Percentiles rank a stretch among this genome's conserved stretches.
These are phyloP conservation scores for Drosophila insularis DNA, from an alignment of 1,140 invertebrate genomes.

Conservation along the genomic window DNA sequence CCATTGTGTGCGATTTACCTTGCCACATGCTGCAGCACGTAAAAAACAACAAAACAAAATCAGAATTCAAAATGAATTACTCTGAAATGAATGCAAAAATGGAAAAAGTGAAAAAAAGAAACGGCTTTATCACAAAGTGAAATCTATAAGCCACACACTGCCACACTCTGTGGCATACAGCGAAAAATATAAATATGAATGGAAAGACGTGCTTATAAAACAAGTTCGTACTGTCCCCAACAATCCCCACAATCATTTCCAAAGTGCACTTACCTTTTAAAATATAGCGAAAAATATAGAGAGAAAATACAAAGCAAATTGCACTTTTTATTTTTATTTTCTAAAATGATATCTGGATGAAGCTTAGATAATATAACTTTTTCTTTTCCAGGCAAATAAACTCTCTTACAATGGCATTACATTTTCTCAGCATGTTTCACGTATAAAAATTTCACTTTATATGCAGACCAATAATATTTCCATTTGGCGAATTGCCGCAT, in stretches of 20 bases:
- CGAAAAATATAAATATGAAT: constrained; percentile 14
- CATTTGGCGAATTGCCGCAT: constrained; percentile 69
- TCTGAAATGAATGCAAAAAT: constrained; percentile 70
- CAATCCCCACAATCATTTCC: neutral
- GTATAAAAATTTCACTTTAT: constrained; percentile 72
- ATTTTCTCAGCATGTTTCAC: constrained; percentile 6
- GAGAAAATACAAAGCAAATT: too few relatives aligned
- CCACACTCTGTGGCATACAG: constrained; percentile 17
- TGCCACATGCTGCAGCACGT: constrained; percentile 66
- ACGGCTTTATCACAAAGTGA: constrained; percentile 49
- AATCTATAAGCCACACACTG: constrained; percentile 59
- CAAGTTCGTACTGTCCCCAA: neutral
- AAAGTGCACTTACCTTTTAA: neutral
- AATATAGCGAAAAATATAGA: neutral
- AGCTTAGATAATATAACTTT: too few relatives aligned
- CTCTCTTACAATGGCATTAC: neutral
- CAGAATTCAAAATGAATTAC: constrained; percentile 74
- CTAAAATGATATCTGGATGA: too few relatives aligned
- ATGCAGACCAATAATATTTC: constrained; percentile 77
- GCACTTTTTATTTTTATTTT: too few relatives aligned
- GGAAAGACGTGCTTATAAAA: constrained; percentile 32
- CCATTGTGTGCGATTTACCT: neutral
- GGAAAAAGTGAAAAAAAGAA: neutral
- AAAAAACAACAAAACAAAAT: constrained; percentile 45
- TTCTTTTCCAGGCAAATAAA: neutral